These are phyloP conservation scores for Vanacampus margaritifer DNA, from an alignment of 2,113 vertebrate genomes.

Conservation along the genomic window DNA sequence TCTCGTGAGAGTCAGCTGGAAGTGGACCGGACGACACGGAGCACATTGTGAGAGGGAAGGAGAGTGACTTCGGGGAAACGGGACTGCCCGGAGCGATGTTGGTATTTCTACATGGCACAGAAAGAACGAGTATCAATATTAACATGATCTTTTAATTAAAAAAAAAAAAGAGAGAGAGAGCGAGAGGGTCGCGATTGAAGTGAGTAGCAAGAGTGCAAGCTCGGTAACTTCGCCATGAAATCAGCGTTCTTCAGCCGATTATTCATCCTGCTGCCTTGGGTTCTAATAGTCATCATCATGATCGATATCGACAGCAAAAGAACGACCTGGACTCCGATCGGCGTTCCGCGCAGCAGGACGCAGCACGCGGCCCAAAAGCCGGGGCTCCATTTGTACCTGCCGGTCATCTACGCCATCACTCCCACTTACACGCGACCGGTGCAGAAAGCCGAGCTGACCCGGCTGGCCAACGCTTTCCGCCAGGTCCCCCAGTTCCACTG, in stretches of 20 bases:
- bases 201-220: slow-evolving; percentile 29
- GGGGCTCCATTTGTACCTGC: slow-evolving; percentile 59
- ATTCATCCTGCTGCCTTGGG: slow-evolving; percentile 89
- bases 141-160: neutral
- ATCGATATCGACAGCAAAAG: slow-evolving; percentile 84
- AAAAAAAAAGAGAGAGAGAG: slow-evolving; percentile 1
- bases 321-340: slow-evolving; percentile 65
- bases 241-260: slow-evolving; percentile 84
- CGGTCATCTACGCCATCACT: slow-evolving; percentile 91
- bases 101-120: slow-evolving; percentile 9
- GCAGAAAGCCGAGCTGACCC: slow-evolving; percentile 96
- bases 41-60: slow-evolving; percentile 30
- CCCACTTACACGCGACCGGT: slow-evolving; percentile 92
- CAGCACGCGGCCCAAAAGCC: slow-evolving; percentile 44
- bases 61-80: slow-evolving; percentile 24
- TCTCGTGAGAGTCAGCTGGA: slow-evolving; percentile 13
- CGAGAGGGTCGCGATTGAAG: slow-evolving; percentile 37
- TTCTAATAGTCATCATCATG: slow-evolving; percentile 89
- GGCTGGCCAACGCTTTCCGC: slow-evolving; percentile 89
- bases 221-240: slow-evolving; percentile 77
- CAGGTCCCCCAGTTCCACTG: slow-evolving; percentile 92
- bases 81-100: slow-evolving; percentile 48
- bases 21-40: slow-evolving; percentile 25
- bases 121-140: slow-evolving; percentile 25
- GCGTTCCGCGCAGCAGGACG: slow-evolving; percentile 42